A percentile compares a stretch with the other conserved stretches of the same genome.
These are phyloP conservation scores for Ophion obscuratus DNA, from an alignment of 2,888 invertebrate genomes.

Conservation along the genomic window DNA sequence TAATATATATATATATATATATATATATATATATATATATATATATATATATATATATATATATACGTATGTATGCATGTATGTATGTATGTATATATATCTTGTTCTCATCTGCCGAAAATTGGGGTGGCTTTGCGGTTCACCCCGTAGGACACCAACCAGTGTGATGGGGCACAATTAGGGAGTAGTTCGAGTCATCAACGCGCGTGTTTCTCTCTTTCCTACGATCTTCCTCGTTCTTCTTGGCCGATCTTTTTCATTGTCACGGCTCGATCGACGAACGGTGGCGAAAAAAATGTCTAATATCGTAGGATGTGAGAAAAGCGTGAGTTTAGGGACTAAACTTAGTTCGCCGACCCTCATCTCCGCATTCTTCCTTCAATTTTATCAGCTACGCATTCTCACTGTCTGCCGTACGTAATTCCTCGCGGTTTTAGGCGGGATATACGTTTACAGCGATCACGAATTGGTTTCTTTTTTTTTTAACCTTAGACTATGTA, in stretches of 20 bases:
- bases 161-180: constrained; percentile 81
- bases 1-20: too few relatives aligned
- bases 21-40: background rate
- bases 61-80: too few relatives aligned
- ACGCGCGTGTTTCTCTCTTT: constrained; percentile 64
- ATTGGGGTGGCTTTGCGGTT: constrained; percentile 64
- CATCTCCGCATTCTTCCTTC: constrained; percentile 47
- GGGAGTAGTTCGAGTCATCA: constrained; percentile 78
- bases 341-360: constrained; percentile 33
- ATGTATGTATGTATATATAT: too few relatives aligned
- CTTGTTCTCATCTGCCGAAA: constrained; percentile 13
- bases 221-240: constrained; percentile 23
- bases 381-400: constrained; percentile 52
- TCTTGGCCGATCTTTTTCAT: background rate
- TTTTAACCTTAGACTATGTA: too few relatives aligned
- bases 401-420: constrained; percentile 14
- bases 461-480: too few relatives aligned
- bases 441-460: too few relatives aligned
- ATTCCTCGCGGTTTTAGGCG: background rate
- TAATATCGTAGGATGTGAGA: background rate
- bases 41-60: too few relatives aligned
- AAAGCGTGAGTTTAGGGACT: constrained; percentile 19
- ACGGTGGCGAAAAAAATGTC: constrained; percentile 27
- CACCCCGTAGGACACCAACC: constrained; percentile 71
- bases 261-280: constrained; percentile 1